These are phyloP conservation scores for Fistularia tabacaria DNA, from an alignment of 2,797 vertebrate genomes.

Conservation along the genomic window DNA sequence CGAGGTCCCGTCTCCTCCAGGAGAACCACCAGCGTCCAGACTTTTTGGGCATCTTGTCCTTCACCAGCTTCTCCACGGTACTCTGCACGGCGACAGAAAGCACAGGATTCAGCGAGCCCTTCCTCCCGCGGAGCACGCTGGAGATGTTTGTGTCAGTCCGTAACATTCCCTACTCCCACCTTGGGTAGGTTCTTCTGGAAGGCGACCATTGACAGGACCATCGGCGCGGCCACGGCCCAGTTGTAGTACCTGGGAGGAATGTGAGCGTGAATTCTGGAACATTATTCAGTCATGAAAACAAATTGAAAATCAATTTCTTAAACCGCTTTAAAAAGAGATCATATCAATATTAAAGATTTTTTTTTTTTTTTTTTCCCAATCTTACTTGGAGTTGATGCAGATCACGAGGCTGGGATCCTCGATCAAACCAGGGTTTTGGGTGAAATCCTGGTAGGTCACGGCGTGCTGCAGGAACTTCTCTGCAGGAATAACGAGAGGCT, in stretches of 20 bases:
- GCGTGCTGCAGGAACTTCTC: conserved; percentile 86
- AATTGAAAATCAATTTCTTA: no score
- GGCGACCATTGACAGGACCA: conserved; percentile 87
- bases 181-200: conserved; percentile 91
- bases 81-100: conserved; percentile 48
- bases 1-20: conserved; percentile 83
- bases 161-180: conserved; percentile 62
- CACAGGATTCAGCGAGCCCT: not conserved
- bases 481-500: conserved; percentile 42
- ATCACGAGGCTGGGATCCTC: conserved; percentile 91
- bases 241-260: conserved; percentile 84
- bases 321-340: not conserved
- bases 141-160: no score
- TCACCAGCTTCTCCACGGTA: conserved; percentile 80
- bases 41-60: conserved; percentile 92
- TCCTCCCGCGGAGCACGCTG: no score
- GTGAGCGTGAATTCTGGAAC: no score
- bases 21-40: conserved; percentile 92
- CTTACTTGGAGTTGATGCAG: conserved; percentile 87
- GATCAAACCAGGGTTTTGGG: conserved; percentile 85
- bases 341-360: no score
- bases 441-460: conserved; percentile 86
- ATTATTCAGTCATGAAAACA: no score
- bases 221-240: conserved; percentile 94
- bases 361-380: conserved; percentile 16